Conservation (phyloP, 2,888 invertebrate genomes). For the Andrena marginata region DNA sequence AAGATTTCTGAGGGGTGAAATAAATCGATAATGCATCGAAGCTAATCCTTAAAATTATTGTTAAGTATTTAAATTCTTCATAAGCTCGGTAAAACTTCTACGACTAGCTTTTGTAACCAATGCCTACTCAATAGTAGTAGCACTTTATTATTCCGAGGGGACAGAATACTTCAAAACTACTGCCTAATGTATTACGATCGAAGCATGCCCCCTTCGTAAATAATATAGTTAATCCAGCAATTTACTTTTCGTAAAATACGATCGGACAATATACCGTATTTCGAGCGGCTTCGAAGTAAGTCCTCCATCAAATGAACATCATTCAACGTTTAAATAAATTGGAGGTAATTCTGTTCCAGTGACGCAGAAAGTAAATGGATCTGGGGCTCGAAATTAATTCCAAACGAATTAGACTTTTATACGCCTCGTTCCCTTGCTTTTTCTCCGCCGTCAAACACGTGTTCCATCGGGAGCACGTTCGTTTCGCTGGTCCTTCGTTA, state of each 20-base stretch:
- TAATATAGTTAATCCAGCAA: neutral
- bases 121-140: neutral
- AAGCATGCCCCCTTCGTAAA: no score
- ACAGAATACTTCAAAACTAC: neutral
- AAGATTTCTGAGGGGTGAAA: neutral
- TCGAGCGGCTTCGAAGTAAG: neutral
- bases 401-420: slow-evolving; percentile 4
- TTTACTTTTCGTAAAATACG: neutral
- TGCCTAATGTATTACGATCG: neutral
- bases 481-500: neutral
- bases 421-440: neutral
- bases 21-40: neutral
- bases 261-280: neutral
- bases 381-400: slow-evolving; percentile 8
- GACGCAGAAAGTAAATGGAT: neutral
- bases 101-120: no score
- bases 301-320: neutral
- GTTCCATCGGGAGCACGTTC: slow-evolving; percentile 8
- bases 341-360: neutral
- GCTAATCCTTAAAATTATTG: neutral
- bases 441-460: slow-evolving; percentile 1
- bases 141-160: neutral
- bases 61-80: neutral
- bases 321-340: neutral
- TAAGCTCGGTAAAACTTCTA: neutral